Evolutionary conservation across 2,113 vertebrate species (phyloP).

Genomic region (Verasper variegatus): DNA sequence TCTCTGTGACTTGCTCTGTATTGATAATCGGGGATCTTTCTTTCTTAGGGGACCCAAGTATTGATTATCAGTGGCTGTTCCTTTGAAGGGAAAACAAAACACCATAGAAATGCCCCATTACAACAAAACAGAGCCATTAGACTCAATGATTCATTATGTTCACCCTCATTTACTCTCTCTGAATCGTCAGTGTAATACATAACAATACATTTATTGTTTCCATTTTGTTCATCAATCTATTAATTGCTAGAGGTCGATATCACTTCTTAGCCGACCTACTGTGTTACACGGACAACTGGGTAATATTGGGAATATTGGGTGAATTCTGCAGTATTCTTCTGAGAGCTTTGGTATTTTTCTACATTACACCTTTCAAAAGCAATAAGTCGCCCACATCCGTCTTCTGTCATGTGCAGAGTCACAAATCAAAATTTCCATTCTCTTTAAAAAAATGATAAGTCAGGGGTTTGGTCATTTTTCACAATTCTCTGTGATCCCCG

Average conservation of each 20-base stretch:
- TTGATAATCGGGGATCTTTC: too few species aligned
- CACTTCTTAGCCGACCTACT: background rate
- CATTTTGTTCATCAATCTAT: background rate
- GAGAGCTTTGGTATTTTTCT: background rate
- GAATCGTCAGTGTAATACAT: too few species aligned
- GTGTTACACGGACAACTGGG: background rate
- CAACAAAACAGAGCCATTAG: too few species aligned
- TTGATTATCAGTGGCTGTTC: background rate
- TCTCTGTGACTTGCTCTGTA: background rate
- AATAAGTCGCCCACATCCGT: background rate
- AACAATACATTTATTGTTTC: background rate
- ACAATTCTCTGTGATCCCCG: constrained; percentile 8
- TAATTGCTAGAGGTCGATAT: background rate
- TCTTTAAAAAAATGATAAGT: constrained; percentile 3
- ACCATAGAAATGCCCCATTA: too few species aligned
- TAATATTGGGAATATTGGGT: background rate
- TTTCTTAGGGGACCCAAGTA: background rate
- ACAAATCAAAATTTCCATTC: background rate
- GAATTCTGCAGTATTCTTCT: background rate
- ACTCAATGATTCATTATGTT: too few species aligned
- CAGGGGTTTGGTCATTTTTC: constrained; percentile 20
- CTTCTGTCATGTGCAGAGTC: background rate
- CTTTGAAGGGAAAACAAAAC: background rate
- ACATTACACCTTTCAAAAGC: background rate
- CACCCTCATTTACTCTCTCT: too few species aligned